phyloP scores from a whole-genome alignment of 2,113 vertebrate species.

The Argyrosomus japonicus region DNA sequence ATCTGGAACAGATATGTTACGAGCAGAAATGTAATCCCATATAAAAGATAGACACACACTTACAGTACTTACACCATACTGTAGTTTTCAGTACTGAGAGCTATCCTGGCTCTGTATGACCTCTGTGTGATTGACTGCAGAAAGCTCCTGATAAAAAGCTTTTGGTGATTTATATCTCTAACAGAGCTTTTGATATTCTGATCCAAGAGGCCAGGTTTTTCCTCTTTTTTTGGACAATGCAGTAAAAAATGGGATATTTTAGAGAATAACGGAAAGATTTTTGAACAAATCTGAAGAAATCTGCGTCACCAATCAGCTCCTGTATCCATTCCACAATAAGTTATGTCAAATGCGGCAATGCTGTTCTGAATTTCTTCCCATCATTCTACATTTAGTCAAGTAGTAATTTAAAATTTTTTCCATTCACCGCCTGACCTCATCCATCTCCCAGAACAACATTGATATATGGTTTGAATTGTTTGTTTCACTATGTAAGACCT shows the following conservation, averaged over 20 bases:
- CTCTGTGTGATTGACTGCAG: constrained; percentile 45
- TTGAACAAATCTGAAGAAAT: constrained; percentile 50
- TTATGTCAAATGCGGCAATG: constrained; percentile 30
- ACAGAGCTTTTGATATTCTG: constrained; percentile 47
- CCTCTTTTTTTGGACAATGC: constrained; percentile 29
- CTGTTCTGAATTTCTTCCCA: constrained; percentile 51
- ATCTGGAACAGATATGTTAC: constrained; percentile 26
- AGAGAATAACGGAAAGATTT: constrained; percentile 18
- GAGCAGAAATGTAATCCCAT: constrained; percentile 16
- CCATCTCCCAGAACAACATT: constrained; percentile 19
- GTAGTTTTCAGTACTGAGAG: neutral
- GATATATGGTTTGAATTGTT: constrained; percentile 45
- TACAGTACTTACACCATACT: neutral
- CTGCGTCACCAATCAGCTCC: constrained; percentile 10
- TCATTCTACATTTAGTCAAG: constrained; percentile 15
- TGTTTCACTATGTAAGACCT: constrained; percentile 46
- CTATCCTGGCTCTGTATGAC: constrained; percentile 42
- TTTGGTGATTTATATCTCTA: constrained; percentile 50
- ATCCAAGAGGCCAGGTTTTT: constrained; percentile 25
- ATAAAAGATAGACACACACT: neutral
- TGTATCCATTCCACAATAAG: constrained; percentile 13
- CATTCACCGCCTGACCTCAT: constrained; percentile 48
- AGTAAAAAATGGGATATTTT: constrained; percentile 15
- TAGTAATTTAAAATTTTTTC: constrained; percentile 23
- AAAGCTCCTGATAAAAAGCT: constrained; percentile 36